Percentiles rank a stretch among this genome's conserved stretches.
phyloP scores from a whole-genome alignment of 1,140 invertebrate species.

The Battus philenor region DNA sequence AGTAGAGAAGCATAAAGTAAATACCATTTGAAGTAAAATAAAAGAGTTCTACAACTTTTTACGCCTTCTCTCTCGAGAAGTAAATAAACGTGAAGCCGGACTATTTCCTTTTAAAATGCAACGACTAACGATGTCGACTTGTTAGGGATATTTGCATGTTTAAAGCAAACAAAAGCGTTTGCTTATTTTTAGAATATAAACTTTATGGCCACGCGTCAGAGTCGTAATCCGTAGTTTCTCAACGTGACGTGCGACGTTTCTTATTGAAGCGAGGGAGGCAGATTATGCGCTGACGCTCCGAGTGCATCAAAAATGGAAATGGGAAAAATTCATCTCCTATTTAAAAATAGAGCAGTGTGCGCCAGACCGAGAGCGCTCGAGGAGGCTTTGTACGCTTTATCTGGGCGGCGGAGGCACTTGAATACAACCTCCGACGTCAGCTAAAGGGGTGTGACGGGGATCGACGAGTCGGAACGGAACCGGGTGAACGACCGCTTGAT shows the following conservation, averaged over 20 bases:
- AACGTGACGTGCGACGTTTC: constrained; percentile 2
- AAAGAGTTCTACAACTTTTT: constrained; percentile 1
- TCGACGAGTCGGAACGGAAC: constrained; percentile 25
- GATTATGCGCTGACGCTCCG: constrained; percentile 9
- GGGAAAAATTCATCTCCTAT: constrained; percentile 50
- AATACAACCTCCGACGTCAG: constrained; percentile 29
- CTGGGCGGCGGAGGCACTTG: constrained; percentile 34
- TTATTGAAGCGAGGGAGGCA: constrained; percentile 9
- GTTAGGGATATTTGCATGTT: constrained; percentile 12
- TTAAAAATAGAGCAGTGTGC: constrained; percentile 48
- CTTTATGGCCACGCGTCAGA: background rate
- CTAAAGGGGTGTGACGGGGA: constrained; percentile 28
- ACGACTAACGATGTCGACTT: constrained; percentile 16
- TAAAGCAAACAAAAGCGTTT: constrained; percentile 5
- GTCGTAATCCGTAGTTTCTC: background rate
- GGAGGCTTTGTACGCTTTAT: constrained; percentile 50
- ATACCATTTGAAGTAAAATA: too few species aligned
- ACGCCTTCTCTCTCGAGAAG: background rate
- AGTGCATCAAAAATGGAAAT: constrained; percentile 39
- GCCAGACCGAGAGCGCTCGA: constrained; percentile 38
- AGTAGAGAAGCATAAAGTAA: too few species aligned
- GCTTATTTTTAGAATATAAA: background rate
- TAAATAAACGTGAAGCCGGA: constrained; percentile 4
- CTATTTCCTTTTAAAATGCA: constrained; percentile 15
- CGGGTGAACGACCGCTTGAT: constrained; percentile 41